These are phyloP conservation scores for Eptatretus burgeri DNA, from an alignment of 2,113 vertebrate genomes.

Conservation along the genomic window DNA sequence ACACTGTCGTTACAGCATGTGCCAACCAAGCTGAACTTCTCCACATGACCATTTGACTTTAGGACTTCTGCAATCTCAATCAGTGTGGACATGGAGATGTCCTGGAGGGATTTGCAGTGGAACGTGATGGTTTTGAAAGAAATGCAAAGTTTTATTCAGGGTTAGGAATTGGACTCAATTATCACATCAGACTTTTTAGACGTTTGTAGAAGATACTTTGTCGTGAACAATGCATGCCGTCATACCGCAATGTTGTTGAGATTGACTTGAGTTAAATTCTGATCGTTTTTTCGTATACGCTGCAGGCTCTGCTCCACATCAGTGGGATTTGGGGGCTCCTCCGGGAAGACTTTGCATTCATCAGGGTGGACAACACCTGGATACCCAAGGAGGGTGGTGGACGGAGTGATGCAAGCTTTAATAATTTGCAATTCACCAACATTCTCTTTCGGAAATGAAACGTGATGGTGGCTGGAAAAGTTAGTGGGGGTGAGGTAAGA, in stretches of 20 bases:
- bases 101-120: conserved; percentile 17
- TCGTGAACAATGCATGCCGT: too few relatives aligned
- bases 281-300: conserved; percentile 39
- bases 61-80: conserved; percentile 50
- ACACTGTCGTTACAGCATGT: conserved; percentile 72
- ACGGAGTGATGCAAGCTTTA: too few relatives aligned
- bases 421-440: too few relatives aligned
- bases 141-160: too few relatives aligned
- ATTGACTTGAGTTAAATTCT: conserved; percentile 43
- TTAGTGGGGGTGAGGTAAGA: too few relatives aligned
- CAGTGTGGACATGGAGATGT: conserved; percentile 46
- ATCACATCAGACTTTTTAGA: too few relatives aligned
- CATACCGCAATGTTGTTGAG: conserved; percentile 79
- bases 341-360: conserved; percentile 55
- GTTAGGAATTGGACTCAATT: too few relatives aligned
- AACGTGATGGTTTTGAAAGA: too few relatives aligned
- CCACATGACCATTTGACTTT: conserved; percentile 51
- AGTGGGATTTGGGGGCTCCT: conserved; percentile 61
- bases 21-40: conserved; percentile 47
- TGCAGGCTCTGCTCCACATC: conserved; percentile 51
- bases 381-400: background rate
- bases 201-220: too few relatives aligned
- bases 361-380: conserved; percentile 74
- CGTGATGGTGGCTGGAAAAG: too few relatives aligned
- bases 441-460: too few relatives aligned